Percentiles rank a stretch among this genome's conserved stretches.
phyloP scores from a whole-genome alignment of 2,113 vertebrate genomes.

The Thalassarche chlororhynchos region DNA sequence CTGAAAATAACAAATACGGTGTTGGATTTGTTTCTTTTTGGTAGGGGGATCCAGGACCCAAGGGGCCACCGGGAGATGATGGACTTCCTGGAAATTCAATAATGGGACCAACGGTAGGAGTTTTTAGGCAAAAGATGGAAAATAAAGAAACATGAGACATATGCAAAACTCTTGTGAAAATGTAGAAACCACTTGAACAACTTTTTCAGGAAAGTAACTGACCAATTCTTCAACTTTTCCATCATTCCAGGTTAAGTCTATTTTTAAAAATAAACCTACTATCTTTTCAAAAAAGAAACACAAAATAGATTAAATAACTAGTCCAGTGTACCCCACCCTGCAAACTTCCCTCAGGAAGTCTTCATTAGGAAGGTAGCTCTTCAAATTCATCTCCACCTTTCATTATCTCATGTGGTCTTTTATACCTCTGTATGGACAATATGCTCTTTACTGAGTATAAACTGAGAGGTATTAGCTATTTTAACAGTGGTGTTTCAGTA shows the following conservation, averaged over 20 bases:
- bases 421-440: background rate
- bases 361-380: background rate
- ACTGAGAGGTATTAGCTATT: background rate
- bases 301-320: background rate
- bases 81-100: slow-evolving; percentile 70
- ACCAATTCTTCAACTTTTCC: background rate
- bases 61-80: slow-evolving; percentile 49
- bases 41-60: slow-evolving; percentile 69
- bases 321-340: background rate
- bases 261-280: background rate
- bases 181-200: background rate
- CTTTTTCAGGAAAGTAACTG: background rate
- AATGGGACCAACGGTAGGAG: slow-evolving; percentile 69
- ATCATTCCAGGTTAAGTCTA: background rate
- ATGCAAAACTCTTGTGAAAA: background rate
- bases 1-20: background rate
- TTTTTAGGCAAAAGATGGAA: background rate
- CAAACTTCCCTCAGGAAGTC: background rate
- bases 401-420: background rate
- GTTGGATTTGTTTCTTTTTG: background rate
- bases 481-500: background rate
- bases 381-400: background rate
- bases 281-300: background rate
- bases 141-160: background rate
- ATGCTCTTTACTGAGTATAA: background rate